phyloP scores from a whole-genome alignment of 2,888 invertebrate species.

The Dromius quadrimaculatus region DNA sequence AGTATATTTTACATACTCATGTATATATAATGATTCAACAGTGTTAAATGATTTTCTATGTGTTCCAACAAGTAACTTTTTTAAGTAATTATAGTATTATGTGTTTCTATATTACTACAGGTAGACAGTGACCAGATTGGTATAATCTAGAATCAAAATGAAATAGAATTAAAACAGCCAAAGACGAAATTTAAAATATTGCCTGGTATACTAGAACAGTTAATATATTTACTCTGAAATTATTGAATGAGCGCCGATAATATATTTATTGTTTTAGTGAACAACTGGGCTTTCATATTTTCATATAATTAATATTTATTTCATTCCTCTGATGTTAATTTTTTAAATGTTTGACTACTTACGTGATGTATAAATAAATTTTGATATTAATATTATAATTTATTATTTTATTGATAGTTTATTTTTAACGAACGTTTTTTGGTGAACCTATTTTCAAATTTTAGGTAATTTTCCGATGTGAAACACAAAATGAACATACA shows the following conservation, averaged over 20 bases:
- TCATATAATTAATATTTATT: slow-evolving; percentile 32
- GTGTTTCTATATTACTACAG: slow-evolving; percentile 48
- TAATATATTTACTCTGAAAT: slow-evolving; percentile 27
- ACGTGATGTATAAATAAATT: slow-evolving; percentile 7
- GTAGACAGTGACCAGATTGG: slow-evolving; percentile 44
- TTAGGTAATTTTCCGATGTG: slow-evolving; percentile 3
- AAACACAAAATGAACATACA: slow-evolving; percentile 31
- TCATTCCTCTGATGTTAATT: slow-evolving; percentile 31
- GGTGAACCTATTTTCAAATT: slow-evolving; percentile 8
- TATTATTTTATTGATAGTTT: slow-evolving; percentile 20
- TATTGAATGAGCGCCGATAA: slow-evolving; percentile 21
- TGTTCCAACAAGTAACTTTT: slow-evolving; percentile 51
- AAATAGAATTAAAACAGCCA: slow-evolving; percentile 40
- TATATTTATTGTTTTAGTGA: slow-evolving; percentile 34
- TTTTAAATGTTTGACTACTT: slow-evolving; percentile 28
- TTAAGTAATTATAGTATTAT: slow-evolving; percentile 49
- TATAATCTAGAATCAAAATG: slow-evolving; percentile 38
- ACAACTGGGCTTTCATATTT: slow-evolving; percentile 27
- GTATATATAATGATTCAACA: slow-evolving; percentile 49
- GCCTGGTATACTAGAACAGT: slow-evolving; percentile 36
- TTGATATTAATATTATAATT: slow-evolving; percentile 18
- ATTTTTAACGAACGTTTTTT: slow-evolving; percentile 25
- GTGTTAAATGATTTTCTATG: slow-evolving; percentile 51
- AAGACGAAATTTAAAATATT: slow-evolving; percentile 35
- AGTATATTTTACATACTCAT: slow-evolving; percentile 51